Percentiles rank a stretch among this genome's conserved stretches.
These are phyloP conservation scores for Plecturocebus donacophilus DNA, from an alignment of 2,113 vertebrate genomes.

Conservation along the genomic window DNA sequence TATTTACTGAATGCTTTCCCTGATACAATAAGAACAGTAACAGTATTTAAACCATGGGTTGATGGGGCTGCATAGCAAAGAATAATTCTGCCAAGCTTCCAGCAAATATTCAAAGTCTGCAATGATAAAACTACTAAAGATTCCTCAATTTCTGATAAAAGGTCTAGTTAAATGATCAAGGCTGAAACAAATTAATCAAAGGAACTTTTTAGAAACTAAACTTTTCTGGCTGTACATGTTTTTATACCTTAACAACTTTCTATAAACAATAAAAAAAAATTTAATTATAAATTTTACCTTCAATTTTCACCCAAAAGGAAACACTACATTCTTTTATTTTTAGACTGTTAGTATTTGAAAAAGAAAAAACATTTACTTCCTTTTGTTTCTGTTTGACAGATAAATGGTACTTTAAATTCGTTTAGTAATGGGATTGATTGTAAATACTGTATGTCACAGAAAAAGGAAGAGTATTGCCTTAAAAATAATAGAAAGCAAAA, in stretches of 20 bases:
- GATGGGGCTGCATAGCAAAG: background rate
- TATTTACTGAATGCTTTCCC: background rate
- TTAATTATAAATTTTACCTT: background rate
- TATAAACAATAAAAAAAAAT: background rate
- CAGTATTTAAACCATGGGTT: background rate
- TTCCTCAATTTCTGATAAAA: constrained; percentile 41
- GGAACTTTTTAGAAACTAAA: background rate
- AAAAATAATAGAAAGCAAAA: constrained; percentile 26
- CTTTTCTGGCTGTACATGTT: background rate
- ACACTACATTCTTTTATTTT: background rate
- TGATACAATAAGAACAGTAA: constrained; percentile 2
- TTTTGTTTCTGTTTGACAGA: constrained; percentile 6
- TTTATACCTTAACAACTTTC: background rate
- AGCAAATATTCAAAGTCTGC: constrained; percentile 36
- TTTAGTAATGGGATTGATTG: background rate
- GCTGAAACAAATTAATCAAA: constrained; percentile 3
- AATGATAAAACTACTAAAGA: background rate
- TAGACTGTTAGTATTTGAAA: background rate
- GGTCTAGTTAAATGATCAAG: background rate
- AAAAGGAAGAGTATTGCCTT: background rate
- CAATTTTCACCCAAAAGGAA: background rate
- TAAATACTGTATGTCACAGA: background rate
- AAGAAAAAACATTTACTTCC: background rate
- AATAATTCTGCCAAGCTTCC: background rate
- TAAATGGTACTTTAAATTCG: background rate